Conservation (phyloP, 2,797 vertebrate genomes). For the Discoglossus pictus region DNA sequence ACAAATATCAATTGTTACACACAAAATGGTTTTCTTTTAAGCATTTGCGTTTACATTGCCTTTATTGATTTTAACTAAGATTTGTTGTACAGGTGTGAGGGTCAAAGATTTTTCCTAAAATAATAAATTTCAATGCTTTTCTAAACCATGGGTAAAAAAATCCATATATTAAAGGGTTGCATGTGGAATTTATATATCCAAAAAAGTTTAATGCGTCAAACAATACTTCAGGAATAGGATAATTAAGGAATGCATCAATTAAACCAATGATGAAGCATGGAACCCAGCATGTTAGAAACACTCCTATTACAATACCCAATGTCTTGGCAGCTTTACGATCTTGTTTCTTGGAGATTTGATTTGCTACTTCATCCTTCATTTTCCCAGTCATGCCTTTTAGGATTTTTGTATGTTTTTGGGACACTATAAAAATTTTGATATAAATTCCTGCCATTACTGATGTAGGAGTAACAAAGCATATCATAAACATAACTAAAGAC, state of each 20-base stretch:
- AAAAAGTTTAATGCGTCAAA: slow-evolving; percentile 62
- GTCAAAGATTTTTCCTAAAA: slow-evolving; percentile 60
- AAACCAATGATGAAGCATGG: slow-evolving; percentile 61
- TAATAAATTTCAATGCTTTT: slow-evolving; percentile 56
- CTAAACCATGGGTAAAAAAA: slow-evolving; percentile 64
- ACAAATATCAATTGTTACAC: too few relatives aligned
- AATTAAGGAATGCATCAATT: slow-evolving; percentile 58
- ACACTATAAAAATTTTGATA: slow-evolving; percentile 68
- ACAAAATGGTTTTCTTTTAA: too few relatives aligned
- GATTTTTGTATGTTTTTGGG: slow-evolving; percentile 60
- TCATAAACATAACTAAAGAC: slow-evolving; percentile 64
- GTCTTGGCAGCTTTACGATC: slow-evolving; percentile 63
- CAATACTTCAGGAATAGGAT: slow-evolving; percentile 53
- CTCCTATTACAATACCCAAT: slow-evolving; percentile 57
- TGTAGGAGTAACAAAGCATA: slow-evolving; percentile 69
- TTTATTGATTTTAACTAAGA: slow-evolving; percentile 52
- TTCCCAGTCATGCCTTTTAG: slow-evolving; percentile 47
- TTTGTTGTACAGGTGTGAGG: slow-evolving; percentile 52
- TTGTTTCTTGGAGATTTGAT: slow-evolving; percentile 56
- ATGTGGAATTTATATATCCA: slow-evolving; percentile 63
- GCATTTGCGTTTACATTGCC: neutral
- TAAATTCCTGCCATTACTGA: slow-evolving; percentile 70
- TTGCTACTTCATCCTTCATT: slow-evolving; percentile 19
- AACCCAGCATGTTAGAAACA: slow-evolving; percentile 60
- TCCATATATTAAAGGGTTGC: slow-evolving; percentile 62